Percentiles rank a stretch among this genome's conserved stretches.
These are phyloP conservation scores for Papilio machaon DNA, from an alignment of 1,140 invertebrate species.

Conservation along the genomic window DNA sequence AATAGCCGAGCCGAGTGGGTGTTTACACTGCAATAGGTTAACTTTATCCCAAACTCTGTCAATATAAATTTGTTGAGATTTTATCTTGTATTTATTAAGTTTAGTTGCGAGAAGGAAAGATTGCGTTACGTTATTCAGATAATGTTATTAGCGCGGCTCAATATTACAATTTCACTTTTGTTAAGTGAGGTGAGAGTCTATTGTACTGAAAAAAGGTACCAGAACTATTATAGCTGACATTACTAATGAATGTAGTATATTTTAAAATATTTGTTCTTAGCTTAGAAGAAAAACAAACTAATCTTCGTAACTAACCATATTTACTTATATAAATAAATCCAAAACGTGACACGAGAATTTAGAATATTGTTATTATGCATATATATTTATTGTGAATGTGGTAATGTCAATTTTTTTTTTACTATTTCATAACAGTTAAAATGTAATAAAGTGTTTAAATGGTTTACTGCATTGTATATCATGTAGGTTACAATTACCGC, in stretches of 20 bases:
- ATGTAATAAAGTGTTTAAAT: conserved; percentile 11
- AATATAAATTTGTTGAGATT: conserved; percentile 26
- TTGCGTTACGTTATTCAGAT: not conserved
- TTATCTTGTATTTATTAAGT: conserved; percentile 36
- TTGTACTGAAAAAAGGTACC: too few species aligned
- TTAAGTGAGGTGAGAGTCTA: not conserved
- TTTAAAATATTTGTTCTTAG: too few species aligned
- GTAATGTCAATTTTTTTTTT: not conserved
- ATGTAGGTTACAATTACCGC: not conserved
- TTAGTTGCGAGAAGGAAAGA: not conserved
- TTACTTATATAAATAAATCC: not conserved
- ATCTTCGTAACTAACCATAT: not conserved
- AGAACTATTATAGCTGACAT: too few species aligned
- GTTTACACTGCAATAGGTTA: conserved; percentile 36
- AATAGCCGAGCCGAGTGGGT: conserved; percentile 32
- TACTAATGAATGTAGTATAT: too few species aligned
- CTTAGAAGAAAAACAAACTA: too few species aligned
- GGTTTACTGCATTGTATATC: not conserved
- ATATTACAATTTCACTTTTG: not conserved
- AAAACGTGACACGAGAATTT: not conserved
- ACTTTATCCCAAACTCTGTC: conserved; percentile 33
- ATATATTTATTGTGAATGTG: not conserved
- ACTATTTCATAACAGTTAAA: conserved; percentile 13
- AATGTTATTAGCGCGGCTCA: not conserved
- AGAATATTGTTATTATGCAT: not conserved